Conservation (phyloP, 2,888 invertebrate species). For the Glaucopsyche alexis region DNA sequence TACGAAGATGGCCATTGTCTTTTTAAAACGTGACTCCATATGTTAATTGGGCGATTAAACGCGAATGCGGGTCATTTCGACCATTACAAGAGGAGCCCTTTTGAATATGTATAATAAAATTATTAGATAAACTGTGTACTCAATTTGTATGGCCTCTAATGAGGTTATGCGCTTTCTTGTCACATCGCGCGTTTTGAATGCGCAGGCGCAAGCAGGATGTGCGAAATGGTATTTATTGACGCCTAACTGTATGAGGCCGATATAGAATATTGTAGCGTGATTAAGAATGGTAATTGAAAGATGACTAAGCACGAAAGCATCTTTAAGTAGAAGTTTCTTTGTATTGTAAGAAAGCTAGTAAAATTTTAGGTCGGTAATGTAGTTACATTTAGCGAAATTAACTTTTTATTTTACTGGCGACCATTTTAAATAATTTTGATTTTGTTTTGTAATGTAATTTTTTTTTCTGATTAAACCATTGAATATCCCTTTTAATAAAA, state of each 20-base stretch:
- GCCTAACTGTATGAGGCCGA: conserved; percentile 64
- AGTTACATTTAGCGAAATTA: neutral
- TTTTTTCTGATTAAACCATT: no score
- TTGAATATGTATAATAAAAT: conserved; percentile 80
- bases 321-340: neutral
- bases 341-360: neutral
- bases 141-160: conserved; percentile 78
- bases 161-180: conserved; percentile 80
- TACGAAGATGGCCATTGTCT: conserved; percentile 79
- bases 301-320: conserved; percentile 15
- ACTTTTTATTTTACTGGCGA: neutral
- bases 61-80: conserved; percentile 78
- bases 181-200: conserved; percentile 74
- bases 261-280: conserved; percentile 63
- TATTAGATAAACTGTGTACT: conserved; percentile 70
- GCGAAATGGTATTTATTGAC: conserved; percentile 73
- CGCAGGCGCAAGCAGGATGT: conserved; percentile 75
- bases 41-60: conserved; percentile 80
- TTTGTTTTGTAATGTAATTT: no score
- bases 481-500: no score
- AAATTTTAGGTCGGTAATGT: neutral
- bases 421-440: no score
- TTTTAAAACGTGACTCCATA: conserved; percentile 77
- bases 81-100: conserved; percentile 74
- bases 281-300: conserved; percentile 23